Evolutionary conservation across 1,140 invertebrate species (phyloP).

Genomic region (Anastatus disparis): DNA sequence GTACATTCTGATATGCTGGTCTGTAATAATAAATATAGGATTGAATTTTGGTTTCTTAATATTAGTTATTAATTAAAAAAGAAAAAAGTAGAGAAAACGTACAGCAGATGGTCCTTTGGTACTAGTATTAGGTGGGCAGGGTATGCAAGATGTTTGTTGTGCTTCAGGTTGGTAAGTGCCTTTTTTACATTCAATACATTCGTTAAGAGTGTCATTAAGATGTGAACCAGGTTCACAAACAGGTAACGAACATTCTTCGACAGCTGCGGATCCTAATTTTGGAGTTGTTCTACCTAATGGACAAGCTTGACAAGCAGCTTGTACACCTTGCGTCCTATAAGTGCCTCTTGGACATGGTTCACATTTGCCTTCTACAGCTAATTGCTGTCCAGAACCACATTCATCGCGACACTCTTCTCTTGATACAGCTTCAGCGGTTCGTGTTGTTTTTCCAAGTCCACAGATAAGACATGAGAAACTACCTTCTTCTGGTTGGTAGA

Average conservation of each 20-base stretch:
- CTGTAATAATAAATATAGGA: conserved; percentile 66
- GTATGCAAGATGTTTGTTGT: conserved; percentile 88
- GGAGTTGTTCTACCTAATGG: conserved; percentile 90
- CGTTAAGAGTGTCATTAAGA: conserved; percentile 85
- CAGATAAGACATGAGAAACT: conserved; percentile 91
- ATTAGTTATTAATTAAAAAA: neutral
- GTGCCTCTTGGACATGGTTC: conserved; percentile 91
- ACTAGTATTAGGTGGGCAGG: conserved; percentile 92
- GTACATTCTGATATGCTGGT: conserved; percentile 86
- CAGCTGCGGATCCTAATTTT: conserved; percentile 80
- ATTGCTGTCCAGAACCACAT: conserved; percentile 89
- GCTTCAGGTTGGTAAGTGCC: conserved; percentile 93
- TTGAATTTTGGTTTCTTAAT: too few species aligned
- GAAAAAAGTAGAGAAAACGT: conserved; percentile 62
- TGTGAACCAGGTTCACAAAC: conserved; percentile 87
- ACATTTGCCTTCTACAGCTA: conserved; percentile 89
- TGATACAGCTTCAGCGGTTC: conserved; percentile 90
- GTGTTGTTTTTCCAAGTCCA: conserved; percentile 91
- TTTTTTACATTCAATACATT: conserved; percentile 89
- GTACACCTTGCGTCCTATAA: conserved; percentile 87
- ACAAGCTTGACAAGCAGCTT: conserved; percentile 89
- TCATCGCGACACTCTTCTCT: conserved; percentile 89
- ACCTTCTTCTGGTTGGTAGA: conserved; percentile 91
- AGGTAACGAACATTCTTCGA: conserved; percentile 92
- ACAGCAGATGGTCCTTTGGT: conserved; percentile 84